These are phyloP conservation scores for Apteryx mantelli DNA, from an alignment of 2,113 vertebrate species.

Conservation along the genomic window DNA sequence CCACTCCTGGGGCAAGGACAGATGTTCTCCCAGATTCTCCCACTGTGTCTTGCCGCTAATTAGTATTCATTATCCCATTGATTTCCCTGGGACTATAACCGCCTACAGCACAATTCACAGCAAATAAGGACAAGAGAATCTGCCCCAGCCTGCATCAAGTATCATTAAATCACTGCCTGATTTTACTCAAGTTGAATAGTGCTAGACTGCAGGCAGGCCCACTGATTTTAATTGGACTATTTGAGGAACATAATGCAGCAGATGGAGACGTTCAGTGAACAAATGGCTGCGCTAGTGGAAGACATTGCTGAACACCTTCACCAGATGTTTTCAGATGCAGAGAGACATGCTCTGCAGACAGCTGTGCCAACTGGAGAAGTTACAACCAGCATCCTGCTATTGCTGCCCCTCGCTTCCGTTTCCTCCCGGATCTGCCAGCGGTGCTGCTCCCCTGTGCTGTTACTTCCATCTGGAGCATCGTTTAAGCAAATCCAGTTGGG, in stretches of 20 bases:
- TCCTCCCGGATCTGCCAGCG: not conserved
- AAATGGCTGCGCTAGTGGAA: not conserved
- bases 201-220: fast-evolving
- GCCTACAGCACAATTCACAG: not conserved
- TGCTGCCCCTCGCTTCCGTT: fast-evolving
- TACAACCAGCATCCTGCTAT: not conserved
- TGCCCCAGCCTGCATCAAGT: not conserved
- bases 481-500: not conserved
- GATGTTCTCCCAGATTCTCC: constrained; percentile 36
- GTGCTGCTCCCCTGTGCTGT: fast-evolving
- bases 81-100: not conserved
- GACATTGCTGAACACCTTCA: not conserved
- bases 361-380: not conserved
- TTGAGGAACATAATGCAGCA: not conserved
- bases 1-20: not conserved
- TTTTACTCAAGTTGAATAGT: not conserved
- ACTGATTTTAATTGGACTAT: not conserved
- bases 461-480: not conserved
- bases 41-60: not conserved
- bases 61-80: constrained; percentile 30
- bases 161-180: not conserved
- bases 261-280: not conserved
- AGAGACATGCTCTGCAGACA: fast-evolving
- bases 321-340: not conserved
- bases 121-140: not conserved